Conservation (phyloP, 1,140 invertebrate species). For the Sinella curviseta region DNA sequence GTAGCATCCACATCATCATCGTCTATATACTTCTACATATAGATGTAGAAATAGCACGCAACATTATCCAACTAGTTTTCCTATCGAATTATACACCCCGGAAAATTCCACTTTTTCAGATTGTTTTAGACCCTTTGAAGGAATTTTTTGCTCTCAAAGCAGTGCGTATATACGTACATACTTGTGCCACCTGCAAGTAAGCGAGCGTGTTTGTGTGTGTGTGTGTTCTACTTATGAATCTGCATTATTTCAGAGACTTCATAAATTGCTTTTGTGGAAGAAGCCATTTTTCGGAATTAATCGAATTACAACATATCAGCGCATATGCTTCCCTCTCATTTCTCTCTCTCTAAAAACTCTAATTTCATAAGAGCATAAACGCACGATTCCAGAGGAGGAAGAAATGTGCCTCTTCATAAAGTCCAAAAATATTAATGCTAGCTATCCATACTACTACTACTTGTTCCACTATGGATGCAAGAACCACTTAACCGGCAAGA, state of each 20-base stretch:
- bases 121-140: background rate
- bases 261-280: slow-evolving; percentile 11
- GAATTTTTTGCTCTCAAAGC: background rate
- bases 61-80: background rate
- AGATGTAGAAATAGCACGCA: too few species aligned
- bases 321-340: background rate
- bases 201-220: background rate
- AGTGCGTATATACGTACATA: background rate
- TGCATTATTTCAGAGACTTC: background rate
- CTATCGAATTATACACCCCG: background rate
- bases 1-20: too few species aligned
- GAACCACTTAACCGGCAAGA: background rate
- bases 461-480: too few species aligned
- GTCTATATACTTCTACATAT: too few species aligned
- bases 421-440: too few species aligned
- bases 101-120: background rate
- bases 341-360: background rate
- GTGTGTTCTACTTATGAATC: too few species aligned
- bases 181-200: background rate
- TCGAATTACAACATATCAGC: slow-evolving; percentile 2
- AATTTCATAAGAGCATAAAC: background rate
- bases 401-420: too few species aligned
- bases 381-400: too few species aligned
- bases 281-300: slow-evolving; percentile 4
- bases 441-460: too few species aligned